Conservation (phyloP, 2,888 invertebrate genomes). For the Cyclophora punctaria region DNA sequence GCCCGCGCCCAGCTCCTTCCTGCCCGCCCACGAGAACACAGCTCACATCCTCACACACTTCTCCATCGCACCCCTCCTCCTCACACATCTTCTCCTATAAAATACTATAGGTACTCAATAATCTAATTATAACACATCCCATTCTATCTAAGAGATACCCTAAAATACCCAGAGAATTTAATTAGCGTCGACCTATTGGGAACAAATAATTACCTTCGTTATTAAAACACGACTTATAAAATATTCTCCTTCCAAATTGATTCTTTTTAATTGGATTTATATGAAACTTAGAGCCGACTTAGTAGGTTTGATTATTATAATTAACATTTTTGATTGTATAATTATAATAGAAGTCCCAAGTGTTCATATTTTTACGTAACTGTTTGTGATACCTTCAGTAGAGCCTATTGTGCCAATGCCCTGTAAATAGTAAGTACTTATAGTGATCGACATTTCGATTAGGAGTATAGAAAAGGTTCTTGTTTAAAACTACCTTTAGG, state of each 20-base stretch:
- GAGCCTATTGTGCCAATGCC: constrained; percentile 32
- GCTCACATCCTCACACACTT: constrained; percentile 4
- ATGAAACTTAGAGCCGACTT: constrained; percentile 5
- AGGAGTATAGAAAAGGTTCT: no score
- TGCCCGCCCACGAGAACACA: constrained; percentile 52
- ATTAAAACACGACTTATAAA: constrained; percentile 17
- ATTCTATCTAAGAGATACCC: constrained; percentile 25
- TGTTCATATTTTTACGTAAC: constrained; percentile 27
- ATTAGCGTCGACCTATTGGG: constrained; percentile 48
- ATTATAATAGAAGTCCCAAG: constrained; percentile 14
- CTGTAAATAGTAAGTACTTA: constrained; percentile 20
- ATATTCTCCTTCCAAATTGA: constrained; percentile 15
- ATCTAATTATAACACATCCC: constrained; percentile 12
- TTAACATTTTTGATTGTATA: constrained; percentile 1
- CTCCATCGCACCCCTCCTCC: constrained; percentile 7
- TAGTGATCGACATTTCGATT: not conserved
- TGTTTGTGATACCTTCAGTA: constrained; percentile 31
- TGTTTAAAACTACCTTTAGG: no score
- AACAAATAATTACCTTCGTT: constrained; percentile 38
- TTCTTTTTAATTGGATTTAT: constrained; percentile 22
- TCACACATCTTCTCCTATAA: constrained; percentile 21
- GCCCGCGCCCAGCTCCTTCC: constrained; percentile 56
- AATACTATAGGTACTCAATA: constrained; percentile 12
- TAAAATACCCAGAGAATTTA: constrained; percentile 38
- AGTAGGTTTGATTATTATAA: not conserved